Evolutionary conservation across 23 tunicate species (phyloP).

Genomic region (Ascidia mentula): DNA sequence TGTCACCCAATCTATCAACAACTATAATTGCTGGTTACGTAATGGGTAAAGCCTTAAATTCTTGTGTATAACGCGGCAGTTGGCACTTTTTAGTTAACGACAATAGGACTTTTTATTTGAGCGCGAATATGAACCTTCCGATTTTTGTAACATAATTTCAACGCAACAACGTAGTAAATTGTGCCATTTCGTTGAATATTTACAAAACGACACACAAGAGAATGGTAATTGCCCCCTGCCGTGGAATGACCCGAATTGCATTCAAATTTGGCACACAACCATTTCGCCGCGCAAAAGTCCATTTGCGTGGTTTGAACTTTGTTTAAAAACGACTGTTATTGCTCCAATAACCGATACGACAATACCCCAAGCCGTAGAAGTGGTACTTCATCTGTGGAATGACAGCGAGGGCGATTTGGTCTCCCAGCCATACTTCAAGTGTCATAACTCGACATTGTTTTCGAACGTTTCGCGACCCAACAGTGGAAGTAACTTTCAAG

Average conservation of each 20-base stretch:
- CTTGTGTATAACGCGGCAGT: no score
- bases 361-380: neutral
- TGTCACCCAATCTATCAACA: no score
- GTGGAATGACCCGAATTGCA: neutral
- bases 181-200: no score
- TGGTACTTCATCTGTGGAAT: neutral
- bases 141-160: no score
- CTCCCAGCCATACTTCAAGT: neutral
- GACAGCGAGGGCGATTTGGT: neutral
- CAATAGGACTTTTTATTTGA: no score
- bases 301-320: neutral
- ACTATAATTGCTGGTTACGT: no score
- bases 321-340: neutral
- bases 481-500: neutral
- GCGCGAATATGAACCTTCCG: no score
- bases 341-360: neutral
- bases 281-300: neutral
- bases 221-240: no score
- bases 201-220: no score
- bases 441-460: conserved; percentile 10
- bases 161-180: no score
- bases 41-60: no score
- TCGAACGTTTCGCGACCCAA: neutral
- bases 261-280: neutral
- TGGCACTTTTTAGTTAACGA: no score